Percentiles rank a stretch among this genome's conserved stretches.
Conservation (phyloP, 2,113 vertebrate genomes). For the Dunckerocampus dactyliophorus region DNA sequence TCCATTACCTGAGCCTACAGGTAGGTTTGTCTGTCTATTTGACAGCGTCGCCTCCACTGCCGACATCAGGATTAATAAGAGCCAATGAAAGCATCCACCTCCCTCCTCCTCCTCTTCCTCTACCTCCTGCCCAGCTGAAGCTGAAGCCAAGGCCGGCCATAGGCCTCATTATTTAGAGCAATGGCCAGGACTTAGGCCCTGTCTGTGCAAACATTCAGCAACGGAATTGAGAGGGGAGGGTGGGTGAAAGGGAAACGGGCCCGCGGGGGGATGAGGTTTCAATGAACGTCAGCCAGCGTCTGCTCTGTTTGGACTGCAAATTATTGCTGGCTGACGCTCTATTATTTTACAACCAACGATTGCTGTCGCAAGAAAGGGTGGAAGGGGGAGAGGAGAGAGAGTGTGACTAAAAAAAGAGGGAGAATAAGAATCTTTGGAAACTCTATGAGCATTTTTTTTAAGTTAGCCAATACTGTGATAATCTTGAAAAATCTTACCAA, state of each 20-base stretch:
- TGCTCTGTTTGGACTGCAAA: constrained; percentile 96
- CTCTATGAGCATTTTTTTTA: constrained; percentile 62
- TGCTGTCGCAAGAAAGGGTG: constrained; percentile 81
- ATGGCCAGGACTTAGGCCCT: constrained; percentile 84
- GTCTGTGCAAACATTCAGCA: constrained; percentile 87
- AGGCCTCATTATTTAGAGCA: constrained; percentile 90
- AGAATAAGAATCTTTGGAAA: constrained; percentile 66
- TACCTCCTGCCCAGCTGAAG: constrained; percentile 78
- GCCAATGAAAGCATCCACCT: constrained; percentile 55
- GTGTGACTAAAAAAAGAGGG: constrained; percentile 15
- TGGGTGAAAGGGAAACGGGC: constrained; percentile 81
- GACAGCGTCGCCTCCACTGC: constrained; percentile 37
- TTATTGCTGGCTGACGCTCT: constrained; percentile 96
- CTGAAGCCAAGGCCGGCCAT: constrained; percentile 81
- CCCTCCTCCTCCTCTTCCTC: constrained; percentile 62
- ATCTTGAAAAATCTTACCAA: constrained; percentile 74
- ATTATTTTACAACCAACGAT: constrained; percentile 93
- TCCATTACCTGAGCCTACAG: constrained; percentile 39
- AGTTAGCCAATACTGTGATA: constrained; percentile 82
- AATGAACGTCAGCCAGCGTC: constrained; percentile 96
- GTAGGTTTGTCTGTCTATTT: constrained; percentile 27
- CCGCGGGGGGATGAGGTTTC: constrained; percentile 93
- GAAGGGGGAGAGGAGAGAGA: constrained; percentile 64
- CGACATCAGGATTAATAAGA: constrained; percentile 51
- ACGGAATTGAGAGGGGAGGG: constrained; percentile 73